Base-by-base conservation (phyloP, 2,797 vertebrate genomes). In the Typhlichthys eigenmanni region DNA sequence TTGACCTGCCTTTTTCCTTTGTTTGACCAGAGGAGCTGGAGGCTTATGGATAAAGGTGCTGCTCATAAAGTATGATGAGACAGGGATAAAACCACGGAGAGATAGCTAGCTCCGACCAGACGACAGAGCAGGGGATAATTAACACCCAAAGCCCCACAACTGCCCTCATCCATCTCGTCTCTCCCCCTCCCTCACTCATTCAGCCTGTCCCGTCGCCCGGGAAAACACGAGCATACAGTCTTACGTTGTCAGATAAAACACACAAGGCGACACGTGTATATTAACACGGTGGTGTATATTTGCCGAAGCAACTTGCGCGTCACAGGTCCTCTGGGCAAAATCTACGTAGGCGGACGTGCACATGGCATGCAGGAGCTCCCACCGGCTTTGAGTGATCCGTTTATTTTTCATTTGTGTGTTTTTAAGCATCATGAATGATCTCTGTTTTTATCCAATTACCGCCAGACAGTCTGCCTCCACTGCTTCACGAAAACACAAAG, bases 1-100 rank as follows among this genome's bases (percentile, higher is more conserved):
- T 84, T 85, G 80, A 86, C 87, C 88, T 90, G 80, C 86, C 85
- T 87, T 89, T 90, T 90, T 88, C 80, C 91, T 93, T 92, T 92
- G 91, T 92, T 93, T 93, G 91, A 89, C 88, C 90, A 90, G 85
- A 91, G 91, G 89, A 92, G 89, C 91, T 88, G 86, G 91, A 89
- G 91, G 91, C 91, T 93, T 91, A 91, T 74, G 92, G 90, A 92
- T 92, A 89, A 92, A 92, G 91, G 90, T 91, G 87, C 85, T 79
- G 89, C 91, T 92, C 89, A 91, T 92, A 19, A 2, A 19, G 19
- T 19, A 92, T 90, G 91, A 92, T 88, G 88, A 93, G 90, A 92
- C 89, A 76, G 76, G 84, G 87, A 90, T 91, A 91, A 92, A 93
- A 88, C 88, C 82, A 82, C 78, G 72, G 78, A 86, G 85, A 91